Evolutionary conservation across 2,797 vertebrate species (phyloP).

Genomic region (Margarornis squamiger): DNA sequence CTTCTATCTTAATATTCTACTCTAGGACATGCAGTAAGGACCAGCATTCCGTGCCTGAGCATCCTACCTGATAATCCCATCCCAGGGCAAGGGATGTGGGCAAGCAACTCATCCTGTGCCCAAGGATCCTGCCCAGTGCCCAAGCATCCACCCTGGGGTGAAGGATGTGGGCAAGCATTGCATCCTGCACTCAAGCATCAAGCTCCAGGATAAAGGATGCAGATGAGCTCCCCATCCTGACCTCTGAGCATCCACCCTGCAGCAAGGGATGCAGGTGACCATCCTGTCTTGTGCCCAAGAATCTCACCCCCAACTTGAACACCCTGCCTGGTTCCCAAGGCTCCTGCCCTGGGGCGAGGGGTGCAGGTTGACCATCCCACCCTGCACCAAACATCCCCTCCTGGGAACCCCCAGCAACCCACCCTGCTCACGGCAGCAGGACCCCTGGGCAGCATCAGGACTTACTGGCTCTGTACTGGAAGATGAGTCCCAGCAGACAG

Average conservation of each 20-base stretch:
- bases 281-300: neutral
- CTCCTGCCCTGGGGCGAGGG: neutral
- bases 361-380: neutral
- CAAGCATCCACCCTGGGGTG: neutral
- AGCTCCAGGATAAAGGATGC: neutral
- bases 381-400: accelerated
- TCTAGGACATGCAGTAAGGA: accelerated
- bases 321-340: neutral
- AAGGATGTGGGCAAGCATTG: neutral
- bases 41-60: neutral
- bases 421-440: accelerated
- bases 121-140: neutral
- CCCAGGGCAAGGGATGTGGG: neutral
- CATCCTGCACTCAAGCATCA: neutral
- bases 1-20: neutral
- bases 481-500: slow-evolving; percentile 79
- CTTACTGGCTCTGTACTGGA: slow-evolving; percentile 90
- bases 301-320: neutral
- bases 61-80: neutral
- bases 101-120: neutral
- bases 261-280: neutral
- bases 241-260: accelerated
- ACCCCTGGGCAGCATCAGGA: accelerated
- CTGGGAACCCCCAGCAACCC: neutral
- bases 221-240: neutral